Conservation (phyloP, 2,888 invertebrate genomes). For the Agrotis exclamationis region DNA sequence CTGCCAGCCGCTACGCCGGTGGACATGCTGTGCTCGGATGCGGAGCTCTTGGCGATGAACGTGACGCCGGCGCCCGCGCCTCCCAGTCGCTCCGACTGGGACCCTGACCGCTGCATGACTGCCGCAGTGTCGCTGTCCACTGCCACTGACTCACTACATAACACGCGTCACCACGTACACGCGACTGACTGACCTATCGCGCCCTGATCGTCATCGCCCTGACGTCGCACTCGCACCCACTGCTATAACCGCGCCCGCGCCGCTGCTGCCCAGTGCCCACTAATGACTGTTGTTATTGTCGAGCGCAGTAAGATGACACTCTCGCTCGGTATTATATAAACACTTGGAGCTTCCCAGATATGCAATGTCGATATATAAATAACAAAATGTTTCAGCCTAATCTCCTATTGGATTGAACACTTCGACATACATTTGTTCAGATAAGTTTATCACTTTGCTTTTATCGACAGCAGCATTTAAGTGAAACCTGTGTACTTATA, state of each 20-base stretch:
- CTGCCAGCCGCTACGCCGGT: constrained; percentile 88
- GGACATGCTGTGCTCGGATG: constrained; percentile 89
- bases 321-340: constrained; percentile 69
- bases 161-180: constrained; percentile 60
- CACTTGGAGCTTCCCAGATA: constrained; percentile 52
- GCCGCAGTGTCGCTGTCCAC: constrained; percentile 44
- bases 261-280: constrained; percentile 40
- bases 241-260: constrained; percentile 53
- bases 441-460: constrained; percentile 77
- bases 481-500: constrained; percentile 75
- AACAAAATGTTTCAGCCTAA: constrained; percentile 65
- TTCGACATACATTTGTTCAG: constrained; percentile 70
- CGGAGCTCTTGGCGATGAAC: constrained; percentile 87
- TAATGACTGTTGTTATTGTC: constrained; percentile 63
- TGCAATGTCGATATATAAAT: constrained; percentile 69
- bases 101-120: constrained; percentile 90
- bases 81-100: constrained; percentile 91
- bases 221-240: constrained; percentile 53
- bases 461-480: constrained; percentile 79
- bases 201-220: constrained; percentile 63
- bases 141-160: constrained; percentile 70
- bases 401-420: constrained; percentile 59
- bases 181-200: constrained; percentile 60
- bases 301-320: constrained; percentile 66
- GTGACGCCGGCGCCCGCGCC: constrained; percentile 76